Evolutionary conservation across 92 coral and sea anemone species (phyloP), one percentile per base, ranked within the genome.

Genomic region (Micromussa lordhowensis): DNA sequence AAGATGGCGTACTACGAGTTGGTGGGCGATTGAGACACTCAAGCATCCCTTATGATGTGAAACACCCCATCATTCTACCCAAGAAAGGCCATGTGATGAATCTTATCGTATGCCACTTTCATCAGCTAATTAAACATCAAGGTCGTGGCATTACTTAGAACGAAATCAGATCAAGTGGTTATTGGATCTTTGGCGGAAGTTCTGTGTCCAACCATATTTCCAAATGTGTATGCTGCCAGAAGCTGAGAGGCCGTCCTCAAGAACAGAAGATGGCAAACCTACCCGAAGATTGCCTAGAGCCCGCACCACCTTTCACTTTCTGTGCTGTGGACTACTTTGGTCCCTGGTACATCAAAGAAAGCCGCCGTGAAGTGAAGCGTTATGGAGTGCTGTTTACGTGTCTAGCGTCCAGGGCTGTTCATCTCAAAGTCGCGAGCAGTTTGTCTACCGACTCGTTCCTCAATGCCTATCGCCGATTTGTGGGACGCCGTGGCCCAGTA

Each of bases 371-470:
- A 75, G 48, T 75, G n/a, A 31, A 75, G 4, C 9, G 49, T 35
- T 75, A 75, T 11, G 79, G 79, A 9, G 49, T 75, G 22, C n/a
- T 75, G 26, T 75, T 75, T n/a, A 35, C 79, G 24, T 75, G 79
- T 9, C n/a, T 75, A 16, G 48, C 51, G 24, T 75, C 79, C 79
- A 35, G 79, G 24, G 54, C 79, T 19, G 28, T 75, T 10, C 79
- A 75, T 15, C 54, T 75, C 22, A 9, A 75, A 16, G 54, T 44
- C 10, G 79, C 79, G 4, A 32, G 11, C n/a, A n/a, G n/a, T n/a
- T n/a, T n/a, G n/a, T n/a, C n/a, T n/a, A n/a, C n/a, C n/a, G n/a
- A n/a, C n/a, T n/a, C n/a, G n/a, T n/a, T n/a, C n/a, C n/a, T n/a
- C n/a, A n/a, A n/a, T n/a, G n/a, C n/a, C n/a, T n/a, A n/a, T n/a